These are phyloP conservation scores for Harlomillsia oculata DNA, from an alignment of 1,140 invertebrate genomes.

Conservation along the genomic window DNA sequence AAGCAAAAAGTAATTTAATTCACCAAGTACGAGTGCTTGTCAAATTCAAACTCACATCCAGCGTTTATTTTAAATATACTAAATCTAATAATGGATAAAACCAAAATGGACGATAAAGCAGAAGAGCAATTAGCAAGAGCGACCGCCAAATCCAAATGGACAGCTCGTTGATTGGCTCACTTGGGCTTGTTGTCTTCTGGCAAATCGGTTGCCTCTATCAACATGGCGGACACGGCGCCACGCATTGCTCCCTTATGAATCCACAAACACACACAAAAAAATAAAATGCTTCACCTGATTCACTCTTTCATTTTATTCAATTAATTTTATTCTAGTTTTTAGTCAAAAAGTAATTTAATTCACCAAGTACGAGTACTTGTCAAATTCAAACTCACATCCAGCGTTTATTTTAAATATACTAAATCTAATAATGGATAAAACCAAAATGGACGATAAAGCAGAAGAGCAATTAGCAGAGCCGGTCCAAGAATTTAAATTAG, in stretches of 20 bases:
- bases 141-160: constrained; percentile 18
- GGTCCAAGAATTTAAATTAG: constrained; percentile 71
- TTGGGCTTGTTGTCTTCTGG: constrained; percentile 14
- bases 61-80: too few species aligned
- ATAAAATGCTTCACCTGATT: not conserved
- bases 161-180: not conserved
- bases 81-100: too few species aligned
- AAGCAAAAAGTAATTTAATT: too few species aligned
- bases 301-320: not conserved
- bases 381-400: too few species aligned
- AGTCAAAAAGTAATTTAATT: too few species aligned
- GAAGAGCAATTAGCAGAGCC: constrained; percentile 11
- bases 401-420: too few species aligned
- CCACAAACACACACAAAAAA: not conserved
- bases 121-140: not conserved
- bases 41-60: too few species aligned
- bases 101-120: constrained; percentile 16
- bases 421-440: too few species aligned
- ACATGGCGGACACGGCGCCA: constrained; percentile 1
- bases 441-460: constrained; percentile 16
- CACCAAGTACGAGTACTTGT: too few species aligned
- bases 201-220: constrained; percentile 21
- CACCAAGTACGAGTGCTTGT: too few species aligned
- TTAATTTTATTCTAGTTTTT: too few species aligned
- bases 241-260: too few species aligned